Conservation (phyloP, 2,797 vertebrate species). For the Sciaenops ocellatus region DNA sequence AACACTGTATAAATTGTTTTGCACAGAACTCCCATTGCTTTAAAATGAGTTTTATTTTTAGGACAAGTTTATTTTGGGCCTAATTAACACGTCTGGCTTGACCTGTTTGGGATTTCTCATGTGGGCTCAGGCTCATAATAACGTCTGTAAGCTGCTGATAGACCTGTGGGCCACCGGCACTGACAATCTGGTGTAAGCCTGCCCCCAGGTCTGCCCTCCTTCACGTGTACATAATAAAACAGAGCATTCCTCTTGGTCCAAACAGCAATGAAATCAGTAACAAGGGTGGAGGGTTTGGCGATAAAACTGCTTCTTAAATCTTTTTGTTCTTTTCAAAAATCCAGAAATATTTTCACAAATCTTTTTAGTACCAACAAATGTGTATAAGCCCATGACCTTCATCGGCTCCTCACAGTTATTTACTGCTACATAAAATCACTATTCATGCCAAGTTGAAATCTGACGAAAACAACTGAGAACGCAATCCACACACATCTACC, state of each 20-base stretch:
- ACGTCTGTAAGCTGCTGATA: constrained; percentile 43
- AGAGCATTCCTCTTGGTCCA: constrained; percentile 18
- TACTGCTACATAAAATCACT: not conserved
- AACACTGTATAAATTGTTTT: constrained; percentile 15
- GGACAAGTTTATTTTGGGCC: constrained; percentile 43
- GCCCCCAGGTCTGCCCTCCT: not conserved
- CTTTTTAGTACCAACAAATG: not conserved
- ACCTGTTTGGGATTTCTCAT: constrained; percentile 49
- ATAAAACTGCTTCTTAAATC: constrained; percentile 4
- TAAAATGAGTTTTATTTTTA: constrained; percentile 41
- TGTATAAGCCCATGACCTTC: not conserved
- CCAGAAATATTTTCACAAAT: constrained; percentile 23
- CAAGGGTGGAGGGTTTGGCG: not conserved
- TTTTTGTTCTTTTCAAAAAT: constrained; percentile 22
- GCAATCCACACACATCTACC: not conserved
- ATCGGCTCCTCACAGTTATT: not conserved
- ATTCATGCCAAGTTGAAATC: not conserved
- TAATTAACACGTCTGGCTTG: constrained; percentile 47
- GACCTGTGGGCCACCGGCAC: constrained; percentile 25
- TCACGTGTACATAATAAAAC: constrained; percentile 1
- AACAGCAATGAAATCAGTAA: constrained; percentile 26
- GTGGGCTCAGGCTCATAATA: constrained; percentile 40
- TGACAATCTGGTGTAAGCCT: not conserved
- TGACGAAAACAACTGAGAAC: not conserved
- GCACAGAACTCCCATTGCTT: constrained; percentile 16